Evolutionary conservation across 1,140 invertebrate species (phyloP), one percentile per base, ranked within the genome.

Genomic region (Battus philenor): DNA sequence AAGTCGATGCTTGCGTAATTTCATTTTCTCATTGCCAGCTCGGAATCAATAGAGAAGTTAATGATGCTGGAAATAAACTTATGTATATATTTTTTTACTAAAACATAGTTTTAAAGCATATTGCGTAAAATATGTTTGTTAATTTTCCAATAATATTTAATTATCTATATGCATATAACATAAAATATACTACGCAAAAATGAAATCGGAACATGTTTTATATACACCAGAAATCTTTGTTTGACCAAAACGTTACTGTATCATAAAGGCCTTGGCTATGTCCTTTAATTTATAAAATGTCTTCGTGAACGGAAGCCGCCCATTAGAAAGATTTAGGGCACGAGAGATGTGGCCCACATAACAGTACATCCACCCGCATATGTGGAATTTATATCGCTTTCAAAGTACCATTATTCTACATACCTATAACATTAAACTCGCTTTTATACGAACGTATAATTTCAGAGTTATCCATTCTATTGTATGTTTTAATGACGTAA

Each of bases 271-370:
- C 38, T 27, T 27, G 22, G 15, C 38, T 27, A 16, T 10, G 27
- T 41, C 38, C 38, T 41, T 41, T 41, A 20, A 39, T 39, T 39
- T 27, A 41, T 41, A 26, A 27, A 41, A 41, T 41, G 38, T 41
- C 38, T 29, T 41, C 24, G 38, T 12, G 22, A 41, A 41, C 38
- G 38, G 38, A 41, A 27, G 38, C 38, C 38, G 10, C 13, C 38
- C 38, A 41, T 41, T 41, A 41, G 38, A 41, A 41, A 41, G 38
- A 41, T 41, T 41, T 41, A 41, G 38, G 24, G 38, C 38, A 41
- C 24, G 38, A 41, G 38, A 41, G 38, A 41, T 41, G 36, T 39
- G 38, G 22, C 38, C 12, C 38, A 41, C 24, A 41, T 41, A 15
- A 41, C 4, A 24, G 36, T 10, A 38, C 8, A 17, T 8, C 32